Evolutionary conservation across 2,888 invertebrate genomes (phyloP).

Genomic region (Acrobasis suavella): DNA sequence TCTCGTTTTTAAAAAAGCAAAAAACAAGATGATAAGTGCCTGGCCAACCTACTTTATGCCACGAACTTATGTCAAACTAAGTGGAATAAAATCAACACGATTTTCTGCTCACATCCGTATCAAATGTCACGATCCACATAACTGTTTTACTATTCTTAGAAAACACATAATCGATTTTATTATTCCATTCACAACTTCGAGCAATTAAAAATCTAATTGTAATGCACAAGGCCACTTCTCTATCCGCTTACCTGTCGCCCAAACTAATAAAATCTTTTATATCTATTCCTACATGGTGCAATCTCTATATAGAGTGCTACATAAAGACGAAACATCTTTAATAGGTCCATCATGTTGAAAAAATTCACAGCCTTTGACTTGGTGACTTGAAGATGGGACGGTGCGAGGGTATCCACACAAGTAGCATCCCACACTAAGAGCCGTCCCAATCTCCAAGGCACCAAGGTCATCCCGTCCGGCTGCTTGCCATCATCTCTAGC

Average conservation of each 20-base stretch:
- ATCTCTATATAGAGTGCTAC: too few relatives aligned
- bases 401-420: too few relatives aligned
- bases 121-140: conserved; percentile 1
- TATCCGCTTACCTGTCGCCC: conserved; percentile 62
- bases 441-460: too few relatives aligned
- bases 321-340: too few relatives aligned
- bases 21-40: too few relatives aligned
- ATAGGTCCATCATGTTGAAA: too few relatives aligned
- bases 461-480: too few relatives aligned
- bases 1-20: too few relatives aligned
- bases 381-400: too few relatives aligned
- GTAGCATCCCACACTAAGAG: too few relatives aligned
- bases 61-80: background rate
- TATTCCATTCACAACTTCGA: conserved; percentile 55
- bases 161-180: conserved; percentile 64
- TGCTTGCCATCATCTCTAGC: too few relatives aligned
- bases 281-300: conserved; percentile 46
- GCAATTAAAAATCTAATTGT: conserved; percentile 75
- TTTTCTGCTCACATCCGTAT: background rate
- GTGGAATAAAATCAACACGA: background rate
- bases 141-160: conserved; percentile 38
- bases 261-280: conserved; percentile 70
- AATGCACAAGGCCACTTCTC: conserved; percentile 56
- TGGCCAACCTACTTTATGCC: background rate
- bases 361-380: too few relatives aligned